Base-by-base conservation (phyloP, 2,113 vertebrate species). In the Uria aalge region DNA sequence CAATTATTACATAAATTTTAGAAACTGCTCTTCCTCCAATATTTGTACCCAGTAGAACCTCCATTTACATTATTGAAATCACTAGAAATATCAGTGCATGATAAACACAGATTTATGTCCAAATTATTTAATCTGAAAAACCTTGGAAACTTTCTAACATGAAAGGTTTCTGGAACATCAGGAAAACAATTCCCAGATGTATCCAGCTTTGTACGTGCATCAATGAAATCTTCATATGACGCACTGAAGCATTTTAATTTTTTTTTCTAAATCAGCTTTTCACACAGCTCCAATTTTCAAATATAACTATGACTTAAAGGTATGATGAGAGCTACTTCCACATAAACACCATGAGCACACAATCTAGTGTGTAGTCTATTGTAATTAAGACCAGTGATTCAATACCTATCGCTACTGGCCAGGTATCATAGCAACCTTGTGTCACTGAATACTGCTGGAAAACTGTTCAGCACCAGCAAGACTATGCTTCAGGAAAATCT, bases 381-480 rank as follows among this genome's bases (percentile, higher is more conserved):
- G 82, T 96, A 97, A 98, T 98, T 97, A 97, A 96, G 77, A 95
- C 12, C 78, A 93, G 55, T 23, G 94, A 97, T 95, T 97, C 96
- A 96, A 94, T 94, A 97, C 90, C 94, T 96, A 90, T 94, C 95
- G 95, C 94, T 40, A 62, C 82, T 82, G 91, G 97, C 74, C 86
- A 97, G 94, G 98, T 97, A 97, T 97, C 98, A 98, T 97, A 97
- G 95, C 97, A 98, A 98, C 96, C 81, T 93, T 90, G 63, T 67
- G 95, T 92, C 90, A 94, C 82, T 95, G 94, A 85, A 91, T 93
- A 53, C 94, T 94, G 94, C 90, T 84, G 88, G 86, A 95, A 97
- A 95, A 98, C 73, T 95, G 96, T 95, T 96, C 95, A 84, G 94
- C 97, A 94, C 82, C 72, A 94, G 91, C 95, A 94, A 90, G 90